Evolutionary conservation across 2,888 invertebrate genomes (phyloP), one percentile per base, ranked within the genome.

Genomic region (Dasysyrphus albostriatus): DNA sequence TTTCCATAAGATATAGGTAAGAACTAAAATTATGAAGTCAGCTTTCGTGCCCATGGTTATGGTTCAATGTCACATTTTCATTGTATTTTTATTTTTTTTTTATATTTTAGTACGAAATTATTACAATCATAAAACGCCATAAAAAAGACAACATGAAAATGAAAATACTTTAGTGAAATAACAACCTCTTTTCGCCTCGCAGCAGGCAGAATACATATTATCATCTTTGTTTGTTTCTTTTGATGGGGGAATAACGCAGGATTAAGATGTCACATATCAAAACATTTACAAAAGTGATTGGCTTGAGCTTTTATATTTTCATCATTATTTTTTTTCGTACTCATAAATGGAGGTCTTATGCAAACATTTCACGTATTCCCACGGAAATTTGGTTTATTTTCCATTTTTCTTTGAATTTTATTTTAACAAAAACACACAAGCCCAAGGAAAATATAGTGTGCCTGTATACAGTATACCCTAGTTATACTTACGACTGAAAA

Each of bases 211-310:
- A 7, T 19, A 5, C 12, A 14, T 2, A 51, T n/a, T 24, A 19
- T 5, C 5, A 51, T 24, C 24, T 51, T 24, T 51, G 24, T 37
- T 59, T n/a, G 16, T 58, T 42, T 29, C 6, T 49, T 47, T 47
- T 47, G 65, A 32, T 47, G 47, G 19, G 29, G 7, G 16, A 65
- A 65, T 49, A 65, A 63, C 12, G 3, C 34, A 47, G 16, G 7
- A 49, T 65, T 49, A 65, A 65, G 47, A 47, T 65, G 47, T 65
- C 65, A 65, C 47, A 65, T 51, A 14, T 49, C 19, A 32, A 65
- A 65, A 65, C 47, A 65, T 47, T 65, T 65, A 47, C 65, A 47
- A 32, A 65, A 49, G 16, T 12, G 34, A 65, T 47, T 47, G 44
- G 10, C 19, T 49, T 65, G 16, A 39, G 3, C 7, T 47, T 49